Percentiles rank a stretch among this genome's conserved stretches.
These are phyloP conservation scores for Ictalurus furcatus DNA, from an alignment of 2,113 vertebrate genomes.

Conservation along the genomic window DNA sequence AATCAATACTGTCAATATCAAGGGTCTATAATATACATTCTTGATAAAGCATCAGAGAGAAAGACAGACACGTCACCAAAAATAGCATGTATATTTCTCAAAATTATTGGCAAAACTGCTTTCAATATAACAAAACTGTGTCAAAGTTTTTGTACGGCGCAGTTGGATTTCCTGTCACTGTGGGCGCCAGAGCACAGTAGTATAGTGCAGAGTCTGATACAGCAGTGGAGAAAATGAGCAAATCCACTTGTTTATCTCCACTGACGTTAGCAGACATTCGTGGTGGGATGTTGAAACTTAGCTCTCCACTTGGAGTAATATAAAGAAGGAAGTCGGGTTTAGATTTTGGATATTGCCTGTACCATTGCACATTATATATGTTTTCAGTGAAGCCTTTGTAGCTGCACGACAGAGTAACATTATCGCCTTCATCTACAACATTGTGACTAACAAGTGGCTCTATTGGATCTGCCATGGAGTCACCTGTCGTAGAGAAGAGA, in stretches of 20 bases:
- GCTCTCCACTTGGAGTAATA: background rate
- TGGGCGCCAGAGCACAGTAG: background rate
- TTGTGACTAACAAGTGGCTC: background rate
- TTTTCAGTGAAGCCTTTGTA: background rate
- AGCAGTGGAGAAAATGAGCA: conserved; percentile 20
- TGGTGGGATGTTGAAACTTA: background rate
- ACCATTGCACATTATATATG: conserved; percentile 15
- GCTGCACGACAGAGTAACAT: conserved; percentile 16
- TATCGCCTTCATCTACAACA: conserved; percentile 9
- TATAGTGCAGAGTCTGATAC: conserved; percentile 37
- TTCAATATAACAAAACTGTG: background rate
- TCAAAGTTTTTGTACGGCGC: background rate
- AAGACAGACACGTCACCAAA: no score
- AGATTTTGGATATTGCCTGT: conserved; percentile 23
- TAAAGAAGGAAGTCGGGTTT: conserved; percentile 16
- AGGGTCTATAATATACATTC: no score
- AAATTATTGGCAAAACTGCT: background rate
- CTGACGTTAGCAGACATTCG: conserved; percentile 4
- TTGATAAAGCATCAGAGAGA: no score
- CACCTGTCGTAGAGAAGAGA: background rate
- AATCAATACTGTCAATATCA: no score
- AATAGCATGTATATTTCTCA: no score
- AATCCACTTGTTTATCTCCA: background rate
- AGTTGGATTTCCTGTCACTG: background rate
- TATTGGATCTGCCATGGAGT: background rate